Base-by-base conservation (phyloP, 64 coral and sea anemone genomes). In the Cladopsammia gracilis region DNA sequence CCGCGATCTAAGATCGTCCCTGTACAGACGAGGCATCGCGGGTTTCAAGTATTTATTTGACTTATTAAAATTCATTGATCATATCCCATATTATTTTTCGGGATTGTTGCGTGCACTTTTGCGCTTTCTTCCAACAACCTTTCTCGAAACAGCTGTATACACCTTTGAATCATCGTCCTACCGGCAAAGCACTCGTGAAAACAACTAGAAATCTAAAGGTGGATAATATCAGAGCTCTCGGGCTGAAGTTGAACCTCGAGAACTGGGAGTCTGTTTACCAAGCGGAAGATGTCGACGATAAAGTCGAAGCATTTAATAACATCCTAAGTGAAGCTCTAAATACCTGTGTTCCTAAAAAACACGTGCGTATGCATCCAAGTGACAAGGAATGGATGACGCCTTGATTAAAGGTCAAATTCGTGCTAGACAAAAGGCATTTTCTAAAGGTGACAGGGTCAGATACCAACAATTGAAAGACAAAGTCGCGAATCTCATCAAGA, bases 361-460 rank as follows among this genome's bases (percentile, higher is more conserved):
- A 48, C 60, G 83, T 69, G 83, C 48, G 66, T 71, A 88, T 69
- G 22, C 62, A 86, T 14, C 42, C 83, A 48, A 67, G 24, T 26
- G 83, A 70, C 83, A 86, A 86, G 2, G 85, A 88, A 71, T 88
- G 85, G 85, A 88, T 88, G 85, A 88, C 68, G 10, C 16, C 85
- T 45, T 25, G 53, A 88, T 88, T 64, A 88, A 88, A 73, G 68
- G 26, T 11, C 16, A 25, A 64, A 77, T 43, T 64, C 47, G 53
- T 4, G 23, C 50, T 25, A 77, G 75, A 78, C 88, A 90, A 90
- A 90, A 66, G 62, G 75, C 76, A 25, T 90, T 44, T 54, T 69
- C 73, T 46, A 59, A 59, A 77, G 24, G 45, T 48, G 75, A 77
- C 45, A 77, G 3, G 75, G 10, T 23, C 10, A 88, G 3, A 73